Percentiles rank a stretch among this genome's conserved stretches.
Evolutionary conservation across 1,140 invertebrate species (phyloP).

Genomic region (Brachionus angularis): DNA sequence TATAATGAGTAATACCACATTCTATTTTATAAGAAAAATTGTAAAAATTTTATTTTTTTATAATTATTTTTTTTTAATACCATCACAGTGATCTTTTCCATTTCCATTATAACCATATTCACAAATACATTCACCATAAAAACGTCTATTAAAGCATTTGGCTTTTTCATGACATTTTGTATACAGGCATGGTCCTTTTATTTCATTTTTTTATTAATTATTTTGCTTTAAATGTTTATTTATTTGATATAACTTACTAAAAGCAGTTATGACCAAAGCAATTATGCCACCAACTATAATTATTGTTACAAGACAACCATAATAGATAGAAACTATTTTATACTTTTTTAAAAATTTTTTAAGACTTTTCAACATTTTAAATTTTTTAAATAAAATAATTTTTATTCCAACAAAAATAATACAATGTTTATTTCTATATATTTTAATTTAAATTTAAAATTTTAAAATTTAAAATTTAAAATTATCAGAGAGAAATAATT

Average conservation of each 20-base stretch:
- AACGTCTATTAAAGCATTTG: conserved; percentile 12
- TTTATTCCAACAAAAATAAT: not conserved
- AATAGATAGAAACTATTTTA: not conserved
- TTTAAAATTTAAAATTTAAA: too few relatives aligned
- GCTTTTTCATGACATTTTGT: conserved; percentile 29
- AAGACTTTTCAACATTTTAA: too few relatives aligned
- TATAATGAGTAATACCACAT: conserved; percentile 23
- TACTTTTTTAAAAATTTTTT: conserved; percentile 8
- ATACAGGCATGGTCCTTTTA: conserved; percentile 23
- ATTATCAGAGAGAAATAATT: too few relatives aligned
- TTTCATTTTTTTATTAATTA: not conserved
- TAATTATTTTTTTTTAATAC: not conserved
- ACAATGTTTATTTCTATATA: not conserved
- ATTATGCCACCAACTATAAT: not conserved
- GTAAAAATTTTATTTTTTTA: not conserved
- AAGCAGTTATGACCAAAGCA: not conserved
- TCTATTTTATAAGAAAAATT: not conserved
- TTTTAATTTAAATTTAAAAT: too few relatives aligned
- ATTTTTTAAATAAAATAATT: too few relatives aligned
- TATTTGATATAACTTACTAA: too few relatives aligned
- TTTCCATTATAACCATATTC: conserved; percentile 11
- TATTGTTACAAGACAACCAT: not conserved
- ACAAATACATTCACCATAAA: conserved; percentile 36
- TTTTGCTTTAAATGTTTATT: too few relatives aligned
- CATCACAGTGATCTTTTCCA: conserved; percentile 37